These are phyloP conservation scores for Lerema accius DNA, from an alignment of 1,140 invertebrate genomes.

Conservation along the genomic window DNA sequence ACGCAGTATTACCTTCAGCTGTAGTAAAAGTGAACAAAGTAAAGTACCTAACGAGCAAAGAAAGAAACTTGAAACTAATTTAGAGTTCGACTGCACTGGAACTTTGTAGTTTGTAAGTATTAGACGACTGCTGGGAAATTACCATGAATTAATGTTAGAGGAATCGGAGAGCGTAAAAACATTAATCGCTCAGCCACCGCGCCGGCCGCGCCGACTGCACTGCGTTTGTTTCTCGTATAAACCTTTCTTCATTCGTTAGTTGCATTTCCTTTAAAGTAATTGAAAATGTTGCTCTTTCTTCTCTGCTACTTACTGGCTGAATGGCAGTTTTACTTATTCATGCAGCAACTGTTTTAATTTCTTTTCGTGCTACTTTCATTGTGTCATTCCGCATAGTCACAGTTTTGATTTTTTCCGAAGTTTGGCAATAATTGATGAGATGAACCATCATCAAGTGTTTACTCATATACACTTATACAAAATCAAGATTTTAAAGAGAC, in stretches of 20 bases:
- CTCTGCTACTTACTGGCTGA: constrained; percentile 8
- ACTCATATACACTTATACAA: too few relatives aligned
- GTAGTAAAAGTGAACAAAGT: too few relatives aligned
- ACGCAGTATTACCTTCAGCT: too few relatives aligned
- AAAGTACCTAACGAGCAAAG: too few relatives aligned
- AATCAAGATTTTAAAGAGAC: too few relatives aligned
- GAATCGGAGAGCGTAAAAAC: constrained; percentile 43
- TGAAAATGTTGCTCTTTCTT: constrained; percentile 26
- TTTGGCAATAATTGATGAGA: too few relatives aligned
- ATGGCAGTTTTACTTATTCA: constrained; percentile 13
- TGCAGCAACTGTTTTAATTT: constrained; percentile 13
- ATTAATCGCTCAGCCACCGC: constrained; percentile 44
- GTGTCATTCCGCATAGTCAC: too few relatives aligned
- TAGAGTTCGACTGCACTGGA: background rate
- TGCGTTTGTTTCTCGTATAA: constrained; percentile 34
- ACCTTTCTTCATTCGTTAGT: constrained; percentile 20
- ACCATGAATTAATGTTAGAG: constrained; percentile 31
- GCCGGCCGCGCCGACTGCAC: constrained; percentile 19
- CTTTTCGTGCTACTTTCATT: background rate
- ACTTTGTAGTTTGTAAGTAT: constrained; percentile 17
- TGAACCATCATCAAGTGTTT: too few relatives aligned
- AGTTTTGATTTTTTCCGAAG: too few relatives aligned
- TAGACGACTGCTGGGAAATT: constrained; percentile 15
- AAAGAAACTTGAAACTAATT: too few relatives aligned
- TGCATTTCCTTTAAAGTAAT: constrained; percentile 32